These are phyloP conservation scores for Sphecodes monilicornis DNA, from an alignment of 2,888 invertebrate genomes.

Conservation along the genomic window DNA sequence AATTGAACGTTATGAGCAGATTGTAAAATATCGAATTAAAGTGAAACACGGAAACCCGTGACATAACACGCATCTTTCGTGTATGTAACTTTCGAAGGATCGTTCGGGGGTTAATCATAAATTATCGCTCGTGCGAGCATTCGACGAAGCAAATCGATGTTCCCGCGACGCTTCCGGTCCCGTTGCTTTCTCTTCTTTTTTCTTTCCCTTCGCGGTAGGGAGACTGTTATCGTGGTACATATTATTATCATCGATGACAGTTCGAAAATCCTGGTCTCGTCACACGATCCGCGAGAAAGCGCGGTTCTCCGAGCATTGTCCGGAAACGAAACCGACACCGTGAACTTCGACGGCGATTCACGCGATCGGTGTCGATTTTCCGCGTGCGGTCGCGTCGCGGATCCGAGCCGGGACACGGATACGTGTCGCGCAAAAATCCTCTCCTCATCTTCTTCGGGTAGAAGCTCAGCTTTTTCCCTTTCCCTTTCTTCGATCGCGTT, in stretches of 20 bases:
- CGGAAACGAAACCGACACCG: slow-evolving; percentile 59
- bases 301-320: slow-evolving; percentile 28
- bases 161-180: background rate
- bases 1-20: background rate
- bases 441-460: background rate
- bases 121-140: background rate
- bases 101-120: background rate
- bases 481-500: slow-evolving; percentile 3
- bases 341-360: slow-evolving; percentile 47
- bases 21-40: background rate
- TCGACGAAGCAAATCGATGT: background rate
- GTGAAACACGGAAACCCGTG: background rate
- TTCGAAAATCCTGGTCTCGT: slow-evolving; percentile 24
- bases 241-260: slow-evolving; percentile 22
- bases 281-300: slow-evolving; percentile 55
- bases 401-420: slow-evolving; percentile 33
- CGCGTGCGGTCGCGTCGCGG: slow-evolving; percentile 37
- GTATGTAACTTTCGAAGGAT: background rate
- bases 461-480: background rate
- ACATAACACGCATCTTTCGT: background rate
- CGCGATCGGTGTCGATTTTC: slow-evolving; percentile 57
- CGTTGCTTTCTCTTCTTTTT: slow-evolving; percentile 13
- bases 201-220: background rate
- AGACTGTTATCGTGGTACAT: slow-evolving; percentile 15
- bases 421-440: slow-evolving; percentile 34